A percentile compares a stretch with the other conserved stretches of the same genome.
These are phyloP conservation scores for Tragopan temminckii DNA, from an alignment of 2,797 vertebrate species.

Conservation along the genomic window DNA sequence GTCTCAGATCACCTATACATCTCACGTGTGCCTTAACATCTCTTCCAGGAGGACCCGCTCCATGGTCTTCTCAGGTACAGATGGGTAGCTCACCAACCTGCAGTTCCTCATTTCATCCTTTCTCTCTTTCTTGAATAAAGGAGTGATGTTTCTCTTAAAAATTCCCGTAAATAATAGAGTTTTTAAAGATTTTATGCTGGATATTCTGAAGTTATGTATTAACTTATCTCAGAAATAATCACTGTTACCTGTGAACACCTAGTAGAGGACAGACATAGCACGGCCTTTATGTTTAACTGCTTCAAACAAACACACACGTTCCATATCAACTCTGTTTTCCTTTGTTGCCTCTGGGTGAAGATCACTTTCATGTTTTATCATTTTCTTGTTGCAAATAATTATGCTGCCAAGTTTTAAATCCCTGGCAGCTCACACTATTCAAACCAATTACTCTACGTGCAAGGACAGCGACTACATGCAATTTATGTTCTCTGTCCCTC, in stretches of 20 bases:
- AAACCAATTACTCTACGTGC: not conserved
- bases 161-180: not conserved
- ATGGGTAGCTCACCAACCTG: too few species aligned
- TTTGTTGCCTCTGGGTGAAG: not conserved
- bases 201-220: not conserved
- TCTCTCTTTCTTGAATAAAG: too few species aligned
- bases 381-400: slow-evolving; percentile 44
- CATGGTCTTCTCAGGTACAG: too few species aligned
- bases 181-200: not conserved
- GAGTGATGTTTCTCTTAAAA: too few species aligned
- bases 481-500: not conserved
- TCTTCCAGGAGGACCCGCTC: too few species aligned
- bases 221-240: not conserved
- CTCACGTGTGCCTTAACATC: too few species aligned
- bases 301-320: not conserved
- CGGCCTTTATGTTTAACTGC: not conserved
- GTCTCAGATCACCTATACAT: too few species aligned
- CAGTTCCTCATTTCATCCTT: too few species aligned
- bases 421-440: not conserved
- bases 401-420: slow-evolving; percentile 47
- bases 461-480: not conserved
- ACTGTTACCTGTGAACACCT: not conserved
- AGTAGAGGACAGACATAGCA: not conserved
- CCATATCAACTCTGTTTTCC: not conserved
- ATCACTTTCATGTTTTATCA: not conserved